These are phyloP conservation scores for Chrysomela aeneicollis DNA, from an alignment of 2,888 invertebrate genomes.

Conservation along the genomic window DNA sequence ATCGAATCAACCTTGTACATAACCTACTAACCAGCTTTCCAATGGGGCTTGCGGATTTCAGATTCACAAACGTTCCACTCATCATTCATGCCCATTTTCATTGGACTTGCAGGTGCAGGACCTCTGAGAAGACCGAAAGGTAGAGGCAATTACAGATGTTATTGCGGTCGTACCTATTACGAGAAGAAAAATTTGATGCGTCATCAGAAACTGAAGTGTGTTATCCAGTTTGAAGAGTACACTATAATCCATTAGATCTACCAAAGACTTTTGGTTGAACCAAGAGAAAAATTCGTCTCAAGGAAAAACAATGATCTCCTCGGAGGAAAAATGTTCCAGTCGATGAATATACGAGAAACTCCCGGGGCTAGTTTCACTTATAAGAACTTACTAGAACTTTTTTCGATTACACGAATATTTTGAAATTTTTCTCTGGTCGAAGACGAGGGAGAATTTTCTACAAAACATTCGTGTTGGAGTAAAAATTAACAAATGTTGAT, in stretches of 20 bases:
- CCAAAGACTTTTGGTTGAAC: neutral
- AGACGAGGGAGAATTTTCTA: no score
- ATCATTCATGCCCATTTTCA: neutral
- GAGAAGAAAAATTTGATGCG: constrained; percentile 48
- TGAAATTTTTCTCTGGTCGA: no score
- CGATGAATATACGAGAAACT: no score
- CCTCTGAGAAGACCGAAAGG: constrained; percentile 45
- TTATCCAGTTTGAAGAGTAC: constrained; percentile 32
- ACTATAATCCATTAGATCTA: constrained; percentile 29
- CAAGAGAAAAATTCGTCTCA: neutral
- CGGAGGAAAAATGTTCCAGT: no score
- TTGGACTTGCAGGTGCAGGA: neutral
- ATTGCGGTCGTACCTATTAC: constrained; percentile 48
- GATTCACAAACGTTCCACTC: neutral
- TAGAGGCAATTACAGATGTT: constrained; percentile 44
- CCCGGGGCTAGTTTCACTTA: no score
- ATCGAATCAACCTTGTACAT: neutral
- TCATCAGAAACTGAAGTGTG: constrained; percentile 46
- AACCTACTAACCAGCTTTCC: neutral
- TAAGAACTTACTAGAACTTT: no score
- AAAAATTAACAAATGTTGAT: no score
- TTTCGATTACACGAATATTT: no score
- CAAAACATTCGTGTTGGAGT: no score
- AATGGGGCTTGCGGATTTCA: neutral
- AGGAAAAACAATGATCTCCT: neutral